These are phyloP conservation scores for Myotis lucifugus DNA, from an alignment of 2,113 vertebrate species.

Conservation along the genomic window DNA sequence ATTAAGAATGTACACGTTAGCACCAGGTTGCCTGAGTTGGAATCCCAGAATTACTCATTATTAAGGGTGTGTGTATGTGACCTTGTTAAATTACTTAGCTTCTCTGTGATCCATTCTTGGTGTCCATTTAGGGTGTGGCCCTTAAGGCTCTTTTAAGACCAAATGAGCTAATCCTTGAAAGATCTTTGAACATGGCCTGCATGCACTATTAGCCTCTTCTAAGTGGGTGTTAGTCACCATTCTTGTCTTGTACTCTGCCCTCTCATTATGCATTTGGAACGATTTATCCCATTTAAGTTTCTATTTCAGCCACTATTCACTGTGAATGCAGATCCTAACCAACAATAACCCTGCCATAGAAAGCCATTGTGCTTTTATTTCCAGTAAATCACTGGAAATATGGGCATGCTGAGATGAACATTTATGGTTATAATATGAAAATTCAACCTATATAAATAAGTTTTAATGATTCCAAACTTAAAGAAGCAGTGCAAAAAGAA, in stretches of 20 bases:
- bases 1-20: not conserved
- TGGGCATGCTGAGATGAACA: not conserved
- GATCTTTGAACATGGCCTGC: not conserved
- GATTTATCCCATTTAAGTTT: not conserved
- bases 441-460: not conserved
- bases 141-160: not conserved
- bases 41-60: not conserved
- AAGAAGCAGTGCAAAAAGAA: not conserved
- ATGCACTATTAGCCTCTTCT: not conserved
- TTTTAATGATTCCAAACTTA: not conserved
- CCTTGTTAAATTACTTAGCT: not conserved
- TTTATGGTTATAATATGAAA: not conserved
- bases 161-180: not conserved
- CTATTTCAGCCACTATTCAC: not conserved
- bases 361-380: not conserved
- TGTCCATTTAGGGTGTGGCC: not conserved
- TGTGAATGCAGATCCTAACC: not conserved
- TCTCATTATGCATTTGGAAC: not conserved
- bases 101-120: not conserved
- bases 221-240: too few relatives aligned
- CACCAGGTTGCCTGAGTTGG: not conserved
- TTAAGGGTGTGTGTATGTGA: not conserved
- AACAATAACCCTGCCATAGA: rapidly evolving
- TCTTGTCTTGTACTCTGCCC: not conserved
- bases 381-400: not conserved